These are phyloP conservation scores for Sebastes kiyomatsui DNA, from an alignment of 2,797 vertebrate genomes.

Conservation along the genomic window DNA sequence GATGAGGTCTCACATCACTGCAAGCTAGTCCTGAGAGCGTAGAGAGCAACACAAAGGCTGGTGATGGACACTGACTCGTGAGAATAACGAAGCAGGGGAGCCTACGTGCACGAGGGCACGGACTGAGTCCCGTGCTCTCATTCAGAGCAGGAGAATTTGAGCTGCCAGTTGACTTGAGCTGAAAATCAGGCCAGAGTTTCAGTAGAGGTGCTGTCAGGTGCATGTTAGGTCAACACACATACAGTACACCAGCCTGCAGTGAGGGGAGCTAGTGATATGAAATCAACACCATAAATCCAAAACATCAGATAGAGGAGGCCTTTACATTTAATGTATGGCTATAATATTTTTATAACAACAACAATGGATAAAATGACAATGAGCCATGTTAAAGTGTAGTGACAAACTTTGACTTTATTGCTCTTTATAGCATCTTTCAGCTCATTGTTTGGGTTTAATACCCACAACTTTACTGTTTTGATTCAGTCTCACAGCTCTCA, in stretches of 20 bases:
- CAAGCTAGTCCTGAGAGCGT: slow-evolving; percentile 2
- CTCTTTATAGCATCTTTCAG: no score
- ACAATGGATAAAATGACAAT: background rate
- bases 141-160: slow-evolving; percentile 59
- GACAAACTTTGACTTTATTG: background rate
- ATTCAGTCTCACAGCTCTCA: background rate
- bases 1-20: background rate
- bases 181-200: slow-evolving; percentile 32
- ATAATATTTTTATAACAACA: no score
- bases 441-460: no score
- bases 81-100: slow-evolving; percentile 44
- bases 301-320: background rate
- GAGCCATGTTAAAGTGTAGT: background rate
- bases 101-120: slow-evolving; percentile 63
- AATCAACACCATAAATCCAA: background rate
- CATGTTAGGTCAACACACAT: background rate
- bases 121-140: slow-evolving; percentile 6
- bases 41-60: slow-evolving; percentile 49
- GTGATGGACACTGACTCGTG: slow-evolving; percentile 45
- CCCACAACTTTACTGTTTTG: background rate
- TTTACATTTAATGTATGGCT: background rate
- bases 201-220: background rate
- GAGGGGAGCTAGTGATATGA: background rate
- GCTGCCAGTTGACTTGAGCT: slow-evolving; percentile 36
- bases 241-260: background rate